These are phyloP conservation scores for Sisor rabdophorus DNA, from an alignment of 2,113 vertebrate genomes.

Conservation along the genomic window DNA sequence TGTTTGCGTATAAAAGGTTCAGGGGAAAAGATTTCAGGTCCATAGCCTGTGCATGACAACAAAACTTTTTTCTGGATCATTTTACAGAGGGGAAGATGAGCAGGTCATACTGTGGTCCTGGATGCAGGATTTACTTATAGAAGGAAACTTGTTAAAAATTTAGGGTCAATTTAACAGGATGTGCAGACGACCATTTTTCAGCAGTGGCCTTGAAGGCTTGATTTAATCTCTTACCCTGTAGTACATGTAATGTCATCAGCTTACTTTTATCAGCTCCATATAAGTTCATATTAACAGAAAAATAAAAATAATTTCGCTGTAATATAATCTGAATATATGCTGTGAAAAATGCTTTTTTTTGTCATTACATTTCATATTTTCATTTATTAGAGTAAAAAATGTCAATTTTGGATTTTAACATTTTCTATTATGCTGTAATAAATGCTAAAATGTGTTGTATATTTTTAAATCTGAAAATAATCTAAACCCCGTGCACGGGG, in stretches of 20 bases:
- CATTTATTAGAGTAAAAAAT: background rate
- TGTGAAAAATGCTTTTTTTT: background rate
- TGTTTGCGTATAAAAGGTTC: background rate
- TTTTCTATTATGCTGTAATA: background rate
- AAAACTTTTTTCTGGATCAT: background rate
- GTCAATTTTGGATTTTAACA: too few relatives aligned
- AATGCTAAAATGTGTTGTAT: background rate
- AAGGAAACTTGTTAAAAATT: background rate
- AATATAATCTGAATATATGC: background rate
- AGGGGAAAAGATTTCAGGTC: background rate
- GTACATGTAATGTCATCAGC: background rate
- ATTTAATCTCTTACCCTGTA: background rate
- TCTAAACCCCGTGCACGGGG: too few relatives aligned
- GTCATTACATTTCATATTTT: background rate
- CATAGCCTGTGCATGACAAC: background rate
- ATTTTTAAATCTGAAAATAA: too few relatives aligned
- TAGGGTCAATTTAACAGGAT: background rate
- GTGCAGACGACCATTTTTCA: background rate
- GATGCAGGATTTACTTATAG: background rate
- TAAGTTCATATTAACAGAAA: background rate
- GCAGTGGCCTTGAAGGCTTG: background rate
- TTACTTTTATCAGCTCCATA: background rate
- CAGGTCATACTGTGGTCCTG: background rate
- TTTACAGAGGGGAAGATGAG: background rate
- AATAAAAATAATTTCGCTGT: background rate